Evolutionary conservation across 2,797 vertebrate species (phyloP), one percentile per base, ranked within the genome.

Genomic region (Pantherophis alleghaniensis): DNA sequence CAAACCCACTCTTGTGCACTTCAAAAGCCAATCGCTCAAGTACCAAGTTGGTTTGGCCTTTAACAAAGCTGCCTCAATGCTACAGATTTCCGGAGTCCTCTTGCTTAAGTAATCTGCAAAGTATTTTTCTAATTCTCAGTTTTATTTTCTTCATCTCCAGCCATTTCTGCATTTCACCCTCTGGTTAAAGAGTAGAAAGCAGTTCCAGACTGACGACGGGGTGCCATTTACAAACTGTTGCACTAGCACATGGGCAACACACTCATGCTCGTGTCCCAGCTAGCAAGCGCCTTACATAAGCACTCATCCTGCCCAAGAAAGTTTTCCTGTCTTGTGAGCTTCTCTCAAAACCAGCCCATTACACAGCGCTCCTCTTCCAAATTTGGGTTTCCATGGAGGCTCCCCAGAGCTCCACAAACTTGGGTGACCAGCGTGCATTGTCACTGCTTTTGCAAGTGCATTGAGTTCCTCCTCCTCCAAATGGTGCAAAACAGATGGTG

Each of bases 401-500:
- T 60, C 66, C 66, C 51, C 59, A 32, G 24, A 79, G 55, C 7
- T 28, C 42, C 51, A 37, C 22, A 55, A 5, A 53, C 24, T 51
- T 9, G 1, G 55, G 1, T 7, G 18, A 10, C 55, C 91, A 22
- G 57, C 4, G 1, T 32, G n/a, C 87, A 11, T 32, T 59, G 87
- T 37, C 87, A 32, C 56, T 56, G 28, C 28, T 56, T 28, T 87
- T 20, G 86, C 47, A 56, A 87, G 51, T 28, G 13, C 26, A 7
- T 7, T 87, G n/a, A 56, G 86, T 37, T 20, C 20, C 55, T 89
- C 20, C 55, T 89, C 93, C 95, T 93, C 94, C 94, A 88, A 94
- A 93, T 89, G 74, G n/a, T 18, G 28, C 42, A 28, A 90, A 95
- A 96, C 86, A 95, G 94, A 95, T 90, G 11, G 91, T 89, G 69